A percentile compares a stretch with the other conserved stretches of the same genome.
Conservation (phyloP, 2,888 invertebrate genomes). For the Diogma glabrata region DNA sequence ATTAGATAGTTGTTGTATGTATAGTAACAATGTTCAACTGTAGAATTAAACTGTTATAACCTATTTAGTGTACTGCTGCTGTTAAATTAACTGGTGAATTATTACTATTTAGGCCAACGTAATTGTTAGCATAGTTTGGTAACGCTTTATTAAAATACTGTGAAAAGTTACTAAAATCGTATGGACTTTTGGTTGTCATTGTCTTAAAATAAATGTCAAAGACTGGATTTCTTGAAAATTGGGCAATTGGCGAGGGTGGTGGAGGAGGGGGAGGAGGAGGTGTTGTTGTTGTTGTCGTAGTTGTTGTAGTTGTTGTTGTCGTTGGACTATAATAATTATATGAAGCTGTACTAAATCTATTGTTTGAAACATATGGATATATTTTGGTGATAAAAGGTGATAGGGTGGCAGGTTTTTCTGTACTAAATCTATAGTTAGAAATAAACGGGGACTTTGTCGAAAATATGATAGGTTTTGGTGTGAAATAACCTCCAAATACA, state of each 20-base stretch:
- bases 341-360: background rate
- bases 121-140: constrained; percentile 40
- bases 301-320: constrained; percentile 8
- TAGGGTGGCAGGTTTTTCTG: no score
- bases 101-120: constrained; percentile 35
- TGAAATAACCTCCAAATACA: no score
- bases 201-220: constrained; percentile 35
- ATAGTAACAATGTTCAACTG: no score
- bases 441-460: background rate
- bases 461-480: no score
- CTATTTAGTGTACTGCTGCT: constrained; percentile 13
- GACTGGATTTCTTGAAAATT: constrained; percentile 24
- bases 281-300: background rate
- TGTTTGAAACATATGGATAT: constrained; percentile 3
- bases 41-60: no score
- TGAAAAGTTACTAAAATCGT: constrained; percentile 38
- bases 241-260: constrained; percentile 27
- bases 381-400: background rate
- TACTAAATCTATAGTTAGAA: background rate
- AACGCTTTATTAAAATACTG: constrained; percentile 19
- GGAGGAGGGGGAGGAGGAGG: constrained; percentile 9
- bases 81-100: constrained; percentile 26
- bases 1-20: no score
- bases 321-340: constrained; percentile 6
- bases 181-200: constrained; percentile 45